Conservation (phyloP, 2,888 invertebrate genomes). For the Drosophila nigricruria region DNA sequence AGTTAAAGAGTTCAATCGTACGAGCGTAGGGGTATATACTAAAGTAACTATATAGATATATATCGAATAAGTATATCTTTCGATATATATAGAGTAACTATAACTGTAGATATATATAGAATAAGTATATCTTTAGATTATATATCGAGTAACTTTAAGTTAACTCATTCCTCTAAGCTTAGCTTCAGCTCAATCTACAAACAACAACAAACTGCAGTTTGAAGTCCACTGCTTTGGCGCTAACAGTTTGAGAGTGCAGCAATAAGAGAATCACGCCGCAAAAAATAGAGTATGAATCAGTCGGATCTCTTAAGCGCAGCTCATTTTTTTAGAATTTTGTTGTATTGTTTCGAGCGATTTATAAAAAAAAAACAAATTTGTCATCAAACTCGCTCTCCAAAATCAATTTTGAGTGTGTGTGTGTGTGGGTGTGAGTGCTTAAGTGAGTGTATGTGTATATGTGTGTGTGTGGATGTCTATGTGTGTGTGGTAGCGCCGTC, state of each 20-base stretch:
- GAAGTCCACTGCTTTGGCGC: background rate
- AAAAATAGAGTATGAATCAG: background rate
- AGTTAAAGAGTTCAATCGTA: background rate
- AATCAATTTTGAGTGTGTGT: conserved; percentile 16
- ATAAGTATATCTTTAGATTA: background rate
- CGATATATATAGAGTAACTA: background rate
- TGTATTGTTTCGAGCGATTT: conserved; percentile 15
- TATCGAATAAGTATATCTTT: background rate
- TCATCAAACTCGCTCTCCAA: conserved; percentile 41
- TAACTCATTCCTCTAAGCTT: background rate
- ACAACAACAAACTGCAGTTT: background rate
- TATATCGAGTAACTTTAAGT: background rate
- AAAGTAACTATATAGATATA: background rate
- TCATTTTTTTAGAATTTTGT: conserved; percentile 2
- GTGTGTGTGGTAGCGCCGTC: conserved; percentile 24
- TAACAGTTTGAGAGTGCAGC: background rate
- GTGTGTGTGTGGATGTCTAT: conserved; percentile 8
- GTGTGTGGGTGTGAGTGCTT: background rate
- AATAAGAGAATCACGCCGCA: too few relatives aligned
- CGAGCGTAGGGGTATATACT: background rate
- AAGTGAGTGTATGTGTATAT: background rate
- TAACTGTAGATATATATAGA: background rate
- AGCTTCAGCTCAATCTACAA: background rate
- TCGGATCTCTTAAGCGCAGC: conserved; percentile 5
- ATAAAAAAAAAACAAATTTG: conserved; percentile 19